Evolutionary conservation across 2,797 vertebrate genomes (phyloP).

Genomic region (Ptychobarbus kaznakovi): DNA sequence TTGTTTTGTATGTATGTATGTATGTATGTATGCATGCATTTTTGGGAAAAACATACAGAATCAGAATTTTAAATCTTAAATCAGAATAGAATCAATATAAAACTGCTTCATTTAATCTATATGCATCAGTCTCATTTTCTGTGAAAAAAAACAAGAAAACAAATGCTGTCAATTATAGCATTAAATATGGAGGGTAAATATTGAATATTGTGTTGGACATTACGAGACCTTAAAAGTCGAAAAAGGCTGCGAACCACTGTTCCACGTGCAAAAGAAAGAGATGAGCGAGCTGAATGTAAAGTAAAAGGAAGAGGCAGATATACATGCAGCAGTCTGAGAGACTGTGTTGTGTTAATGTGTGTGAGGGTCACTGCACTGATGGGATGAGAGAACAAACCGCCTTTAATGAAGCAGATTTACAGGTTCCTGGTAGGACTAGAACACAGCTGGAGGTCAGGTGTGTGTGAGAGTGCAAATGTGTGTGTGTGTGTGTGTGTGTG

Average conservation of each 20-base stretch:
- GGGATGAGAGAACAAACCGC: constrained; percentile 56
- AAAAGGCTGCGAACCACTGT: not conserved
- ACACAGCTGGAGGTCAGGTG: constrained; percentile 50
- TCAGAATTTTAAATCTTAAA: not conserved
- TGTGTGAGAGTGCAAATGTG: constrained; percentile 17
- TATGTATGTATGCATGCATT: too few relatives aligned
- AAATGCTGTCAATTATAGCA: not conserved
- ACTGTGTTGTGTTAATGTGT: not conserved
- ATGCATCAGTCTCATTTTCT: not conserved
- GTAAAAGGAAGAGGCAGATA: constrained; percentile 13
- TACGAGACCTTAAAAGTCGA: not conserved
- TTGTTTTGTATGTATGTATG: too few relatives aligned
- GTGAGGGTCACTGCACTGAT: constrained; percentile 41
- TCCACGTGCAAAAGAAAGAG: not conserved
- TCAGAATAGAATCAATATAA: not conserved
- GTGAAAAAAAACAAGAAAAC: not conserved
- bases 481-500: constrained; percentile 25
- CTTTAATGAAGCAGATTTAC: constrained; percentile 61
- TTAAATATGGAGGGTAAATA: not conserved
- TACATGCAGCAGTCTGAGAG: not conserved
- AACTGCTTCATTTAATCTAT: too few relatives aligned
- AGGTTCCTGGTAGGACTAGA: constrained; percentile 57
- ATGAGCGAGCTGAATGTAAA: not conserved
- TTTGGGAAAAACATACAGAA: not conserved
- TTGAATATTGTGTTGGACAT: not conserved